Evolutionary conservation across 2,888 invertebrate species (phyloP).

Genomic region (Entomobrya multifasciata): DNA sequence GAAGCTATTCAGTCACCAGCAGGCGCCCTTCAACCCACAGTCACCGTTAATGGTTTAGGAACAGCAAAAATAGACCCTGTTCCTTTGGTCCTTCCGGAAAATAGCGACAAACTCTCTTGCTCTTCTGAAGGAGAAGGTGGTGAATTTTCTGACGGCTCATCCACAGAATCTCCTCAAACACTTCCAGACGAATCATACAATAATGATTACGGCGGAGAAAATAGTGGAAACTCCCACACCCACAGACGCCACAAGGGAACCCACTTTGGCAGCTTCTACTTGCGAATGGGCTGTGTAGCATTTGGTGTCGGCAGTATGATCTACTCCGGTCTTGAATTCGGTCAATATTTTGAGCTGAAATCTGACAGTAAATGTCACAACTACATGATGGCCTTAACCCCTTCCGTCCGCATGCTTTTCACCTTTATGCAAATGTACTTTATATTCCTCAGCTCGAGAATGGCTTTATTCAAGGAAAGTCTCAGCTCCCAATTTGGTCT

Average conservation of each 20-base stretch:
- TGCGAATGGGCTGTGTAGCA: conserved; percentile 83
- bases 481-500: conserved; percentile 93
- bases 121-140: conserved; percentile 45
- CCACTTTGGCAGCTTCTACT: conserved; percentile 77
- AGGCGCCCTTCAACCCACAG: background rate
- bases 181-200: background rate
- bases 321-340: conserved; percentile 96
- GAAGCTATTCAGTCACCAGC: conserved; percentile 29
- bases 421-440: conserved; percentile 99
- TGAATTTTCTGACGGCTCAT: conserved; percentile 24
- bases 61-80: background rate
- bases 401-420: conserved; percentile 95
- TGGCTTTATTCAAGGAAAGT: conserved; percentile 74
- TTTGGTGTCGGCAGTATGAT: conserved; percentile 99
- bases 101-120: conserved; percentile 27
- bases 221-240: background rate
- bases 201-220: background rate
- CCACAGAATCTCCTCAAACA: conserved; percentile 52
- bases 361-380: conserved; percentile 95
- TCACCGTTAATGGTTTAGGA: background rate
- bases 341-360: conserved; percentile 95
- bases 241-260: conserved; percentile 50
- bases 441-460: conserved; percentile 90
- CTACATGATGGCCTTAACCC: conserved; percentile 92
- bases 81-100: background rate